A percentile compares a stretch with the other conserved stretches of the same genome.
Conservation (phyloP, 2,797 vertebrate genomes). For the Spinus pinus region DNA sequence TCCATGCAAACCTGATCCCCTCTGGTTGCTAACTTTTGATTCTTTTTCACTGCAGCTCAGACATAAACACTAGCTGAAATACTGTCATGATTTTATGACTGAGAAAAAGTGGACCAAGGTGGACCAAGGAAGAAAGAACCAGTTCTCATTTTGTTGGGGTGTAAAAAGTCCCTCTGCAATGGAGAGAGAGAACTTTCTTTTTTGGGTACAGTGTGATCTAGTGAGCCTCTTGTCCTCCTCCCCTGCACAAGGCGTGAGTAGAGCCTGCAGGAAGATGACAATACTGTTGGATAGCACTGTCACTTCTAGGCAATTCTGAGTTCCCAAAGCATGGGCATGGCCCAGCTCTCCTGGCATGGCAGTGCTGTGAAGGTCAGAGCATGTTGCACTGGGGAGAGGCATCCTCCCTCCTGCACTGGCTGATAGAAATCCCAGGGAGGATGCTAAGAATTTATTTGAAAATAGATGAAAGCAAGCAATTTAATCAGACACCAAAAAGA, state of each 20-base stretch:
- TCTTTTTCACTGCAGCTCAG: background rate
- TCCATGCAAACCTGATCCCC: background rate
- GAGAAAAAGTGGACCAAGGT: background rate
- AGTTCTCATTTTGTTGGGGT: background rate
- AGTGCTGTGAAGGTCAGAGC: background rate
- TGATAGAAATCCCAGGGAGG: conserved; percentile 21
- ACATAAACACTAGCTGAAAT: background rate
- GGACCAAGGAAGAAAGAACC: background rate
- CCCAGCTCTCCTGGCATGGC: background rate
- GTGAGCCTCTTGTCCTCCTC: background rate
- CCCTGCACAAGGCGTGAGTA: background rate
- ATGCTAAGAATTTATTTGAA: conserved; percentile 35
- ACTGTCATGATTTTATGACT: background rate
- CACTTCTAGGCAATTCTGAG: background rate
- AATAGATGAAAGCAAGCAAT: conserved; percentile 49
- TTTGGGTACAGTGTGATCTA: background rate
- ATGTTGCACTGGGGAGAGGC: background rate
- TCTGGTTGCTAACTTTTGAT: background rate
- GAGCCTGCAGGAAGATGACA: background rate
- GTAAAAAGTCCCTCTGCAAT: background rate
- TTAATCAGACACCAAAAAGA: conserved; percentile 28
- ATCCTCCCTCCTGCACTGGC: background rate
- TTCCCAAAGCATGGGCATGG: background rate
- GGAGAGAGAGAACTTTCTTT: background rate
- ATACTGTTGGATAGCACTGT: background rate